Evolutionary conservation across 2,888 invertebrate species (phyloP).

Genomic region (Cheilosia grossa): DNA sequence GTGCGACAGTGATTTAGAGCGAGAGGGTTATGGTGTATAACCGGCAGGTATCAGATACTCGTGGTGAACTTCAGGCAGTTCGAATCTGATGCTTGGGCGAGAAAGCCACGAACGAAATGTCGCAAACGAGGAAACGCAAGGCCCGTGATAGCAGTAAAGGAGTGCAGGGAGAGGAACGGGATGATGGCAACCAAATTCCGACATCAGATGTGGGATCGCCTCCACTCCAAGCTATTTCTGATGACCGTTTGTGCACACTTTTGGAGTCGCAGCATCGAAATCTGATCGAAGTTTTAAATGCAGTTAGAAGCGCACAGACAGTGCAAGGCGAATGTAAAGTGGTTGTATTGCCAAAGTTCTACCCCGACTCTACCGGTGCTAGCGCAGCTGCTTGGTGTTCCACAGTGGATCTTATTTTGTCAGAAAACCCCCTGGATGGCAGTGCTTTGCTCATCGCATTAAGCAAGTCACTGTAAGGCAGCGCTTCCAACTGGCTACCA

Average conservation of each 20-base stretch:
- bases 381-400: conserved; percentile 48
- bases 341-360: conserved; percentile 34
- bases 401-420: conserved; percentile 50
- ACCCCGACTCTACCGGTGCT: conserved; percentile 41
- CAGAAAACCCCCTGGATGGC: conserved; percentile 43
- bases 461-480: conserved; percentile 56
- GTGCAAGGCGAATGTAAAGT: conserved; percentile 12
- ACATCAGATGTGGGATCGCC: conserved; percentile 63
- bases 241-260: conserved; percentile 32
- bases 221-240: conserved; percentile 8
- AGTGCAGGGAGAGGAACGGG: not conserved
- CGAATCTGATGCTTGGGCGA: conserved; percentile 6
- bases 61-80: not conserved
- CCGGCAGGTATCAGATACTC: not conserved
- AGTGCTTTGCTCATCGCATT: conserved; percentile 57
- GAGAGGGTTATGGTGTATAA: not conserved
- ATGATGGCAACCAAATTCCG: conserved; percentile 12
- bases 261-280: conserved; percentile 39
- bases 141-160: not conserved
- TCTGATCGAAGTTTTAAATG: conserved; percentile 24
- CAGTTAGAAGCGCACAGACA: conserved; percentile 31
- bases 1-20: conserved; percentile 11
- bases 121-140: not conserved
- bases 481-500: conserved; percentile 57
- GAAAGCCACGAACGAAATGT: not conserved